These are phyloP conservation scores for Diadromus collaris DNA, from an alignment of 2,888 invertebrate genomes.

Conservation along the genomic window DNA sequence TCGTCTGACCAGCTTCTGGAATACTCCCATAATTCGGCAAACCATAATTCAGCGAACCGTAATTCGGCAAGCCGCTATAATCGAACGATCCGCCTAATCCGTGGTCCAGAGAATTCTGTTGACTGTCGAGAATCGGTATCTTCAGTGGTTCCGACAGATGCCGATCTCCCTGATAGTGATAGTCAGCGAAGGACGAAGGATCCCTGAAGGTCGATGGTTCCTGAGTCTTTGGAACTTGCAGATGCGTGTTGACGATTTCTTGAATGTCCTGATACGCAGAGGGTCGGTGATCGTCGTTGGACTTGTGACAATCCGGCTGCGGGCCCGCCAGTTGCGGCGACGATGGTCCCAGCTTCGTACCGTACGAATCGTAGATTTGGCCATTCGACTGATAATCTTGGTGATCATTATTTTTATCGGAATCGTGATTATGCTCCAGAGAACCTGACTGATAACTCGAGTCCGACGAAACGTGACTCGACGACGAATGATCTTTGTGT, in stretches of 20 bases:
- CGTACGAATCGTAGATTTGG: slow-evolving; percentile 52
- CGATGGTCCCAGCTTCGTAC: slow-evolving; percentile 42
- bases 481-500: slow-evolving; percentile 49
- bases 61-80: slow-evolving; percentile 39
- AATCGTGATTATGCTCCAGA: slow-evolving; percentile 24
- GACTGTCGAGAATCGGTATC: slow-evolving; percentile 58
- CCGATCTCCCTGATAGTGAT: slow-evolving; percentile 36
- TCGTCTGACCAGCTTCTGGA: neutral
- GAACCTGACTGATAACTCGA: slow-evolving; percentile 37
- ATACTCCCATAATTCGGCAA: neutral
- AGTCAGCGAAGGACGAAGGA: slow-evolving; percentile 22
- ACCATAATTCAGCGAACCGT: slow-evolving; percentile 4
- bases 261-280: slow-evolving; percentile 49
- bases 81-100: slow-evolving; percentile 21
- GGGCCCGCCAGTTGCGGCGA: slow-evolving; percentile 32
- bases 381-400: slow-evolving; percentile 39
- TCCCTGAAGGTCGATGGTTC: slow-evolving; percentile 28
- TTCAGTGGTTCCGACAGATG: slow-evolving; percentile 62
- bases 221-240: slow-evolving; percentile 37
- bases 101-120: slow-evolving; percentile 53
- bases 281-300: slow-evolving; percentile 45
- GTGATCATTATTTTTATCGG: slow-evolving; percentile 33
- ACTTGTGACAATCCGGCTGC: slow-evolving; percentile 3
- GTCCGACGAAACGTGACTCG: slow-evolving; percentile 50
- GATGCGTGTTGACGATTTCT: slow-evolving; percentile 46